These are phyloP conservation scores for Synaphobranchus kaupii DNA, from an alignment of 2,797 vertebrate species.

Conservation along the genomic window DNA sequence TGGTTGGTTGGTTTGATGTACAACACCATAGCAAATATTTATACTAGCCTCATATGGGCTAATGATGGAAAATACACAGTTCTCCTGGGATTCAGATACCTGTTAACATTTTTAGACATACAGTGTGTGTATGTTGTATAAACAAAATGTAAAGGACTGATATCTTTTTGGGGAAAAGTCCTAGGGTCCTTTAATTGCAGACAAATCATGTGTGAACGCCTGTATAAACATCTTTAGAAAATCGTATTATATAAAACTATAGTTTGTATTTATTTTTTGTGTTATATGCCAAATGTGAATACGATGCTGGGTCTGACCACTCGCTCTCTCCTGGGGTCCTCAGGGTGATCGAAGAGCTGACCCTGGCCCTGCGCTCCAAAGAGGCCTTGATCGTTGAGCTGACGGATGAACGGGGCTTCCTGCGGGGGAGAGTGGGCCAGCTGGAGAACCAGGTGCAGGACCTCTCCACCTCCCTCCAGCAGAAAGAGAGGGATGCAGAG, in stretches of 20 bases:
- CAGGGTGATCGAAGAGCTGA: conserved; percentile 84
- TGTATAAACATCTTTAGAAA: background rate
- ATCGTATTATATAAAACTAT: background rate
- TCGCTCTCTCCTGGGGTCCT: conserved; percentile 16
- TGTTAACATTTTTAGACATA: background rate
- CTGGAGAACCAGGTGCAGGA: conserved; percentile 68
- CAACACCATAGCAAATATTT: background rate
- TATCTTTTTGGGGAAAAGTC: background rate
- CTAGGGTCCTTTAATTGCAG: background rate
- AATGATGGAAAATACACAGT: background rate
- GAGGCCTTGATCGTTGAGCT: conserved; percentile 74
- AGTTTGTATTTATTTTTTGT: background rate
- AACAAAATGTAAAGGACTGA: conserved; percentile 1
- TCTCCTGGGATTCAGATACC: background rate
- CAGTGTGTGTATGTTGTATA: background rate
- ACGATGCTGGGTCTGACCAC: too few species aligned
- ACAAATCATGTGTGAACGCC: background rate
- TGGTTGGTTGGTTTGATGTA: background rate
- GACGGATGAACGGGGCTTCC: conserved; percentile 70
- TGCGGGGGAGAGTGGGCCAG: conserved; percentile 63
- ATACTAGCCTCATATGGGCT: background rate
- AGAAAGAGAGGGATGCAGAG: conserved; percentile 79
- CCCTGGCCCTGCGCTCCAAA: conserved; percentile 73
- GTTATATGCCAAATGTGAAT: background rate
- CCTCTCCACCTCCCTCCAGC: conserved; percentile 69